Base-by-base conservation (phyloP, 2,113 vertebrate species). In the Syngnathus scovelli region DNA sequence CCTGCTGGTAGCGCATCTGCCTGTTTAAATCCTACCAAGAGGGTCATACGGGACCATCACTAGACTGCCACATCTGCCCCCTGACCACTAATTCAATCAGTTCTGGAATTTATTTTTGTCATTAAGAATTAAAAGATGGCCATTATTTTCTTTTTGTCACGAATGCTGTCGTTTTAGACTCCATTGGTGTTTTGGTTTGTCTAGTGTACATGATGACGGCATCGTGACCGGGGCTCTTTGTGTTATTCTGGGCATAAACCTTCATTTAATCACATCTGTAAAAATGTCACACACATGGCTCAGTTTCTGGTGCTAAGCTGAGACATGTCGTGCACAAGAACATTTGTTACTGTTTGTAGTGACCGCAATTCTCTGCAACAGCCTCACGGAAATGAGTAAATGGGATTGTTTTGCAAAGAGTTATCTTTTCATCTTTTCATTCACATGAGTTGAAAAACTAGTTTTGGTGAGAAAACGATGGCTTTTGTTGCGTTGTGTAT, bases 1-100 rank as follows among this genome's bases (percentile, higher is more conserved):
- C 80, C 81, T 72, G 76, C 80, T 37, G 86, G 76, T 85, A 21
- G 64, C 82, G 80, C 88, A 89, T 85, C 85, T 90, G 87, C 79
- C 83, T 66, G 83, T 79, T 73, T 66, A 33, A 83, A 86, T 72
- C 60, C 61, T 59, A 6, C 67, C 60, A 4, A 38, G 76, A 69
- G 1, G 58, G 11, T 72, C 83, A 77, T 71, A 0, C 54, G 81
- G 82, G 89, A 87, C 73, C 73, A 6, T 4, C 70, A 37, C 44
- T 33, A 36, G 69, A 39, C 77, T 75, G 63, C 82, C 75, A 52
- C 80, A 74, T 88, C 83, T 83, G 85, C 70, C 67, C 4, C 48
- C 13, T 18, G 44, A 64, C 71, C 46, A 3, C 21, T 81, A 81
- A 86, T 81, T 78, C 58, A 69, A 84, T 87, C 80, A 72, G 58